Base-by-base conservation (phyloP, 2,888 invertebrate species). In the Calameuta filiformis region DNA sequence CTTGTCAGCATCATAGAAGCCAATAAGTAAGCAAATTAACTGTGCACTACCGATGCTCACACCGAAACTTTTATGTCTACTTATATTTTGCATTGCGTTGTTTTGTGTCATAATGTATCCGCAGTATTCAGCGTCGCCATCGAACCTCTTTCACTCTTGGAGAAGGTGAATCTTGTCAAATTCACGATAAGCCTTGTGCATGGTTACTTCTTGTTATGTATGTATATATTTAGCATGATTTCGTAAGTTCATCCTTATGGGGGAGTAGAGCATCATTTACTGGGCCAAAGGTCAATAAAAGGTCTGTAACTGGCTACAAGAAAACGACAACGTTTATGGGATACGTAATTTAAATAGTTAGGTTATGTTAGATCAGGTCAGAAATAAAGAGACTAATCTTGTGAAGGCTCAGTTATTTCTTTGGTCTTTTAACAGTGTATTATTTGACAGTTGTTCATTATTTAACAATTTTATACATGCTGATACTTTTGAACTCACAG, bases 161-260 rank as follows among this genome's bases (percentile, higher is more conserved):
- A 23, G 9, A 56, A 56, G 56, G 23, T 23, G 56, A 56, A 56
- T 23, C 56, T 56, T 56, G 56, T 56, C 6, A 56, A 23, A 56
- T 56, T 56, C 9, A 56, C 15, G 40, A 40, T 40, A 4, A 40
- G 1, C 76, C 15, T 40, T 40, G 15, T 40, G 15, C 40, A 40
- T 15, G 15, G 15, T 40, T 40, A 15, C 1, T 40, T 40, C 15
- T 40, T 40, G 40, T 40, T 40, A 6, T 15, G 15, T 40, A 6
- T 15, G 15, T 15, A 15, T 40, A 40, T 40, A 40, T 15, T 15
- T 40, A 15, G 40, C 40, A 40, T 40, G 6, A 79, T 56, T 81
- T 85, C 80, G 88, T 88, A 85, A 87, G 82, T 87, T 87, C 87
- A 87, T 35, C 87, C 87, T 87, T 84, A 87, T 86, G 85, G 84